These are phyloP conservation scores for Rhagophthalmus giganteus DNA, from an alignment of 2,888 invertebrate species.

Conservation along the genomic window DNA sequence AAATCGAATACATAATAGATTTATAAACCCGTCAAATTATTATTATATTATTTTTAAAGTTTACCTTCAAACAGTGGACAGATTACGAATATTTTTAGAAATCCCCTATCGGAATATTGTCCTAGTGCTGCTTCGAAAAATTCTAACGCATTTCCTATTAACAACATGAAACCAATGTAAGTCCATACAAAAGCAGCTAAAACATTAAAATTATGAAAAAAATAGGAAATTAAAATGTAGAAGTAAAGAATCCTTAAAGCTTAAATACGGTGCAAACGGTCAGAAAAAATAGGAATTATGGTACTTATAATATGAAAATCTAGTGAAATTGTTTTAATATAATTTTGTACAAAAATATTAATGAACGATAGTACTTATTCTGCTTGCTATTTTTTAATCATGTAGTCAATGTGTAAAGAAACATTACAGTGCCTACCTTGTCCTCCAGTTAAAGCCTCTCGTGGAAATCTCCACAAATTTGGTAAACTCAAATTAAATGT, in stretches of 20 bases:
- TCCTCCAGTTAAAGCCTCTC: conserved; percentile 23
- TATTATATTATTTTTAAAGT: not conserved
- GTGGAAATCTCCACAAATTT: conserved; percentile 34
- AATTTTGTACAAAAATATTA: no score
- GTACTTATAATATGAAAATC: no score
- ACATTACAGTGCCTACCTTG: conserved; percentile 30
- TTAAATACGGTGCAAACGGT: no score
- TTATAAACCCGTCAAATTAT: not conserved
- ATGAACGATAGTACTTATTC: no score
- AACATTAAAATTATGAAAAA: conserved; percentile 1
- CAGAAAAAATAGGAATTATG: no score
- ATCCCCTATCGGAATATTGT: conserved; percentile 35
- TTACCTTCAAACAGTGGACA: conserved; percentile 35
- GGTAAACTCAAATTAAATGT: conserved; percentile 29
- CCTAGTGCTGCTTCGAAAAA: conserved; percentile 38
- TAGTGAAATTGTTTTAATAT: no score
- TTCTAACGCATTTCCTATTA: conserved; percentile 30
- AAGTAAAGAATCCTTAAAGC: no score
- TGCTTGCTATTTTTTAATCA: no score
- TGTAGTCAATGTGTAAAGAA: no score
- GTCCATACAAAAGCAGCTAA: conserved; percentile 25
- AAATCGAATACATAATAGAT: no score
- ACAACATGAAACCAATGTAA: conserved; percentile 30
- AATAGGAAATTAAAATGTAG: no score
- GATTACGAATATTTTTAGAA: conserved; percentile 32